Percentiles rank a stretch among this genome's conserved stretches.
Conservation (phyloP, 2,888 invertebrate genomes). For the Microplitis manilae region DNA sequence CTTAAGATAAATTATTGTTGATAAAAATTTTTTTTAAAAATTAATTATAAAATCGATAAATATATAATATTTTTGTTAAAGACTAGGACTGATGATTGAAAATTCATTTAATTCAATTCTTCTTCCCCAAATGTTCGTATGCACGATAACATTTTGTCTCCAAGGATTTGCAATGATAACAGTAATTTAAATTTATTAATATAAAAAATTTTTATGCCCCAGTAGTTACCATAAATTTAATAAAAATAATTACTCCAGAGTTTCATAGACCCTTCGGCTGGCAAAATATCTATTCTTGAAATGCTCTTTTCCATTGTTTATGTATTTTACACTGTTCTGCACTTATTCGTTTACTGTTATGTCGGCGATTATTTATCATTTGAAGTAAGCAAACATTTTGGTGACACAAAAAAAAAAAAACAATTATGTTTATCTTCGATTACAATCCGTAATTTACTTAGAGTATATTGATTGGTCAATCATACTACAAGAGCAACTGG, state of each 20-base stretch:
- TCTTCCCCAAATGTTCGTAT: constrained; percentile 55
- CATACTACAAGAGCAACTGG: constrained; percentile 56
- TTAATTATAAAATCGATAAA: no score
- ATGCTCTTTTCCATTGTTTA: constrained; percentile 47
- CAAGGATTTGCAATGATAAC: constrained; percentile 57
- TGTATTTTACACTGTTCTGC: constrained; percentile 41
- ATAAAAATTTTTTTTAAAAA: no score
- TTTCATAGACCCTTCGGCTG: constrained; percentile 6
- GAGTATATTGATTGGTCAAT: constrained; percentile 51
- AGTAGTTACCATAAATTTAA: not conserved
- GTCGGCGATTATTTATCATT: constrained; percentile 53
- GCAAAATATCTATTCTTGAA: constrained; percentile 35
- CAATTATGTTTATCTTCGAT: not conserved
- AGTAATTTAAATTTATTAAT: constrained; percentile 47
- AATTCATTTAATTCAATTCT: constrained; percentile 58
- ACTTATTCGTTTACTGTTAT: constrained; percentile 57
- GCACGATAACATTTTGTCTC: constrained; percentile 57
- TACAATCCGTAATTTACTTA: constrained; percentile 45
- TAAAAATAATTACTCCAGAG: constrained; percentile 8
- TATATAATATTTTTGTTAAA: not conserved
- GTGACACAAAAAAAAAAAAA: not conserved
- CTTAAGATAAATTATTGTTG: no score
- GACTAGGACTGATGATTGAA: constrained; percentile 50
- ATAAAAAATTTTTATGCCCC: not conserved
- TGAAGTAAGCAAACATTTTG: constrained; percentile 30